Conservation (phyloP, 2,888 invertebrate species). For the Pinctada fucata region DNA sequence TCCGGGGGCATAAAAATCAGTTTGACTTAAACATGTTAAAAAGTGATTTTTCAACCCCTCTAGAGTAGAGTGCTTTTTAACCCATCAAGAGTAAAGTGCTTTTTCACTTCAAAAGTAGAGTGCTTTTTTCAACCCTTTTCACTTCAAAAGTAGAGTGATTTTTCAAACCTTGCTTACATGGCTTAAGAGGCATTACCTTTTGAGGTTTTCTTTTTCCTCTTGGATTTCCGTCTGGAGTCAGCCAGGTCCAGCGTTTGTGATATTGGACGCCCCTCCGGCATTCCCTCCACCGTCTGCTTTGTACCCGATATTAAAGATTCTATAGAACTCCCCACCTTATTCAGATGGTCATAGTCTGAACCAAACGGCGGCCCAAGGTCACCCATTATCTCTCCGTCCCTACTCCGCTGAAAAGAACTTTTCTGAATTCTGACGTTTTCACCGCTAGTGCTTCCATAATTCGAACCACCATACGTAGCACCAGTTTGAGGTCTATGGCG, state of each 20-base stretch:
- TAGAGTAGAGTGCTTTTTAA: too few relatives aligned
- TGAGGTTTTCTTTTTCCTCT: conserved; percentile 57
- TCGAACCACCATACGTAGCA: conserved; percentile 16
- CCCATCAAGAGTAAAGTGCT: too few relatives aligned
- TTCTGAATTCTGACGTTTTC: conserved; percentile 53
- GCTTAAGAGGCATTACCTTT: conserved; percentile 47
- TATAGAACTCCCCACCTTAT: conserved; percentile 54
- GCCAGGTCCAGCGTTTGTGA: conserved; percentile 42
- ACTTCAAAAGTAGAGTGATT: not conserved
- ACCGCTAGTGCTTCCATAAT: conserved; percentile 49
- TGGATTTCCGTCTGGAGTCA: conserved; percentile 50
- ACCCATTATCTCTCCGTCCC: conserved; percentile 28
- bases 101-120: too few relatives aligned
- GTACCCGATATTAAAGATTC: conserved; percentile 42
- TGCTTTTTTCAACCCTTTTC: too few relatives aligned
- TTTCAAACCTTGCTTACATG: not conserved
- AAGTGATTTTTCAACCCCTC: too few relatives aligned
- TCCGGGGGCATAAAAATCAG: too few relatives aligned
- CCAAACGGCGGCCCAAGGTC: conserved; percentile 53
- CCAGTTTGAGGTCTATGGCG: conserved; percentile 39
- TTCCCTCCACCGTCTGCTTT: conserved; percentile 46
- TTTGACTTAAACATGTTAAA: too few relatives aligned
- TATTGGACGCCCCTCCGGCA: conserved; percentile 51
- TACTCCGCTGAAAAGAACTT: conserved; percentile 41
- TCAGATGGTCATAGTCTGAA: conserved; percentile 47